Evolutionary conservation across 2,113 vertebrate genomes (phyloP).

Genomic region (Nycticryphes semicollaris): DNA sequence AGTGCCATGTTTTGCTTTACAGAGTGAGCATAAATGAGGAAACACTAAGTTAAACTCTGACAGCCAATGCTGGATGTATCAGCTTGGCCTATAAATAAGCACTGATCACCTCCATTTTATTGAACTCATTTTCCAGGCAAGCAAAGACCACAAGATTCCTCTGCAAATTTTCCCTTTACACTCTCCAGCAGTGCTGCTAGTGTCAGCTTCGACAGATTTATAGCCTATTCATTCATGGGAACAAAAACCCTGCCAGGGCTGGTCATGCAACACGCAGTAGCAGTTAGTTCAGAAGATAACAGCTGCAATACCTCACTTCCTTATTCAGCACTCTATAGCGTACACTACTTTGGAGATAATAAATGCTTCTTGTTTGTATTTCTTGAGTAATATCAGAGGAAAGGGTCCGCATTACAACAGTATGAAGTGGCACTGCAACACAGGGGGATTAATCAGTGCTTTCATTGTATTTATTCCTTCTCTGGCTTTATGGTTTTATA

Average conservation of each 20-base stretch:
- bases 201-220: conserved; percentile 81
- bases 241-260: conserved; percentile 81
- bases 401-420: conserved; percentile 43
- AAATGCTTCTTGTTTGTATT: conserved; percentile 76
- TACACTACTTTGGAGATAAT: conserved; percentile 74
- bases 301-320: conserved; percentile 79
- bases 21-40: conserved; percentile 70
- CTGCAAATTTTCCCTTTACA: conserved; percentile 79
- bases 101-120: conserved; percentile 82
- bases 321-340: conserved; percentile 70
- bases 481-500: conserved; percentile 17
- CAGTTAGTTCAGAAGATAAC: conserved; percentile 83
- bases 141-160: conserved; percentile 78
- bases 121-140: conserved; percentile 82
- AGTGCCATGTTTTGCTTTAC: conserved; percentile 46
- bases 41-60: conserved; percentile 74
- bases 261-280: conserved; percentile 76
- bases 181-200: conserved; percentile 71
- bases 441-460: conserved; percentile 45
- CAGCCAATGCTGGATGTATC: conserved; percentile 74
- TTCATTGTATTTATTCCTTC: conserved; percentile 38
- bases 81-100: conserved; percentile 80
- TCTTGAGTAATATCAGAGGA: conserved; percentile 72
- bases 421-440: conserved; percentile 33
- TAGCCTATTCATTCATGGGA: conserved; percentile 83